Base-by-base conservation (phyloP, 2,888 invertebrate genomes). In the Epicampocera succincta region DNA sequence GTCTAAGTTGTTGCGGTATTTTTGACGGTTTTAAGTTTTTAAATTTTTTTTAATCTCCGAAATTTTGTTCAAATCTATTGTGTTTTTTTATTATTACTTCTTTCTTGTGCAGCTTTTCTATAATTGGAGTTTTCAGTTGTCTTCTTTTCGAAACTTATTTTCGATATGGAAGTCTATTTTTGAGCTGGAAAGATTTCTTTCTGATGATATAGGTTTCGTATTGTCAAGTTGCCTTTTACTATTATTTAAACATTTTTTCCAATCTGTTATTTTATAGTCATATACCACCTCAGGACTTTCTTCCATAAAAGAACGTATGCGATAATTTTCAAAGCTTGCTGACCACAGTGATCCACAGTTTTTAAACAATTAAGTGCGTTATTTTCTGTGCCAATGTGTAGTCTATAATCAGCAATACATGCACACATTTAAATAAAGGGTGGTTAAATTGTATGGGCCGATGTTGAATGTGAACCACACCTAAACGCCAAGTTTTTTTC, bases 391-490 rank as follows among this genome's bases (percentile, higher is more conserved):
- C 3, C 12, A 17, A 17, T 46, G 29, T 40, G 9, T 46, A 63
- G 9, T 25, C 63, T 63, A 46, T 44, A 50, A 21, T 65, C 65
- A n/a, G 63, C 63, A 38, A 65, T 65, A 65, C 69, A 69, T 17
- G 46, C 12, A 13, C 56, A n/a, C n/a, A n/a, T n/a, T n/a, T n/a
- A n/a, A n/a, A n/a, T n/a, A n/a, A n/a, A n/a, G n/a, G n/a, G n/a
- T n/a, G n/a, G n/a, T n/a, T n/a, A n/a, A n/a, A n/a, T n/a, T n/a
- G n/a, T n/a, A n/a, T n/a, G n/a, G n/a, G n/a, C n/a, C n/a, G n/a
- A n/a, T n/a, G n/a, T n/a, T n/a, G n/a, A n/a, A n/a, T n/a, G n/a
- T n/a, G n/a, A n/a, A n/a, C n/a, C n/a, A n/a, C n/a, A n/a, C n/a
- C n/a, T n/a, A n/a, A n/a, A n/a, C n/a, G n/a, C n/a, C n/a, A n/a